A percentile compares a stretch with the other conserved stretches of the same genome.
These are phyloP conservation scores for Emmelina monodactyla DNA, from an alignment of 2,888 invertebrate genomes.

Conservation along the genomic window DNA sequence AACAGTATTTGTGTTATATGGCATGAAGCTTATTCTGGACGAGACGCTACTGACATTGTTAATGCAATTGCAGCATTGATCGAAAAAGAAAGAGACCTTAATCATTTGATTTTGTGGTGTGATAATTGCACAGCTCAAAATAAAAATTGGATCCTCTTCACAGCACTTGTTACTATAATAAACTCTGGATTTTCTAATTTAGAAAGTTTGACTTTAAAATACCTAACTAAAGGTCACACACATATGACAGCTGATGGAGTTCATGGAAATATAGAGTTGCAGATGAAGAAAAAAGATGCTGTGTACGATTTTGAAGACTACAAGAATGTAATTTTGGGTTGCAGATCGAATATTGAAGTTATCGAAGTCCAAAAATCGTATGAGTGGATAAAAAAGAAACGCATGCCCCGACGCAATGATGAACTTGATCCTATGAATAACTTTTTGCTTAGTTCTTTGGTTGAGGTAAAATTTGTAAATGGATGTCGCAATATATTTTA, in stretches of 20 bases:
- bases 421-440: slow-evolving; percentile 2
- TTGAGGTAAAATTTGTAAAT: slow-evolving; percentile 3
- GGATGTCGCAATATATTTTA: background rate
- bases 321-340: slow-evolving; percentile 4
- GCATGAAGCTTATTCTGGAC: slow-evolving; percentile 5
- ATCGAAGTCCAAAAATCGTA: slow-evolving; percentile 4
- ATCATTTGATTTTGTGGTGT: no score
- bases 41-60: slow-evolving; percentile 5
- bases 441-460: slow-evolving; percentile 4
- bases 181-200: slow-evolving; percentile 3
- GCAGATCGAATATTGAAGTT: slow-evolving; percentile 4
- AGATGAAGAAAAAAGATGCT: slow-evolving; percentile 2
- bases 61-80: slow-evolving; percentile 3
- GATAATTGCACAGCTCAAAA: no score
- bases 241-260: slow-evolving; percentile 2
- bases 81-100: slow-evolving; percentile 3
- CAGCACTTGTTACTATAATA: slow-evolving; percentile 4
- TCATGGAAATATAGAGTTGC: slow-evolving; percentile 2
- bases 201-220: slow-evolving; percentile 4
- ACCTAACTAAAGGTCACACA: slow-evolving; percentile 4
- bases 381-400: slow-evolving; percentile 4
- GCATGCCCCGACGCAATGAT: slow-evolving; percentile 3
- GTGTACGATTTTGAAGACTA: slow-evolving; percentile 5
- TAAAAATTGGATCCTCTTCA: no score
- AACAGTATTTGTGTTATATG: slow-evolving; percentile 6